Base-by-base conservation (phyloP, 1,140 invertebrate genomes). In the Matsumurasca onukii region DNA sequence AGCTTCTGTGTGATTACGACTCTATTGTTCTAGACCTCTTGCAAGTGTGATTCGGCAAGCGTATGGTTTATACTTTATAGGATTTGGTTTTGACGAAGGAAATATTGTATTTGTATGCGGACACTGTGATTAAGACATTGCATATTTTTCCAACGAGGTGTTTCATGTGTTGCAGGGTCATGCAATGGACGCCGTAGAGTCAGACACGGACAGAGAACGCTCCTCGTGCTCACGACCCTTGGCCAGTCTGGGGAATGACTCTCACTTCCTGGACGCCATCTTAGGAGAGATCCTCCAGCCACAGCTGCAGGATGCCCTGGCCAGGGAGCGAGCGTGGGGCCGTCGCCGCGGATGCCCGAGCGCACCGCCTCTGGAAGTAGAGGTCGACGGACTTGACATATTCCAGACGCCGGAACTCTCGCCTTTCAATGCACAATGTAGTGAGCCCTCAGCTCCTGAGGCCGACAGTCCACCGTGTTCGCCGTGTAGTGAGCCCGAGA, bases 181-280 rank as follows among this genome's bases (percentile, higher is more conserved):
- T 39, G 34, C 5, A 17, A 39, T 39, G 34, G 34, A 39, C 17
- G 34, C 34, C 5, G 34, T 5, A 39, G 34, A 39, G 34, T 17
- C 5, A 39, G n/a, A n/a, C n/a, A n/a, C n/a, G n/a, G n/a, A n/a
- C n/a, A n/a, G n/a, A n/a, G n/a, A n/a, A n/a, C n/a, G n/a, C n/a
- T n/a, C n/a, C n/a, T n/a, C n/a, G n/a, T 17, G 5, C 5, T 39
- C 34, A 20, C 61, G 61, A 3, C 61, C 30, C n/a, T 20, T 63
- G 29, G 31, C 61, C 29, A 69, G 68, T 20, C 64, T 69, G 22
- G 68, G 68, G 2, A 63, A 59, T 52, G 68, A 69, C 5, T 24
- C 45, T 1, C 27, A 52, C 48, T 69, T 69, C 68, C 30, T 69
- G 49, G 68, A 69, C 20, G 68, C 68, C 51, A 69, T 69, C 29